Conservation (phyloP, 1,140 invertebrate species). For the Belonocnema kinseyi region DNA sequence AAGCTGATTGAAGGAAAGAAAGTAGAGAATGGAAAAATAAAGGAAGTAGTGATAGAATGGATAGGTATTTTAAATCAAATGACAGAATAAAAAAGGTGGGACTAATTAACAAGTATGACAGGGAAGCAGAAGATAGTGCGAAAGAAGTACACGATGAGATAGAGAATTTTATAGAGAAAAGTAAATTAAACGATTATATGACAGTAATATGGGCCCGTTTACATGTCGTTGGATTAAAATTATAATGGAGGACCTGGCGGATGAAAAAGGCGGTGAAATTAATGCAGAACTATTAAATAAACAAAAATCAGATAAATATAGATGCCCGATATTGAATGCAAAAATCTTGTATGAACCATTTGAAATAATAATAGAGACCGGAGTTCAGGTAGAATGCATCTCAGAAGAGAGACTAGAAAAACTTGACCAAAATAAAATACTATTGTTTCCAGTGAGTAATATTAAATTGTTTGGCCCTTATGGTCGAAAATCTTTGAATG, state of each 20-base stretch:
- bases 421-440: neutral
- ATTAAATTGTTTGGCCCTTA: no score
- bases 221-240: slow-evolving; percentile 2
- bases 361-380: neutral
- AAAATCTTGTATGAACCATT: neutral
- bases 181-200: no score
- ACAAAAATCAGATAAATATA: neutral
- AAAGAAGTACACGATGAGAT: neutral
- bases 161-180: no score
- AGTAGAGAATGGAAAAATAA: neutral
- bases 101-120: neutral
- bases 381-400: no score
- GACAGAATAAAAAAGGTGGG: neutral
- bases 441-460: no score
- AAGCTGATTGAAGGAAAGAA: no score
- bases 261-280: neutral
- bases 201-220: neutral
- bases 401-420: neutral
- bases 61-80: neutral
- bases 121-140: neutral
- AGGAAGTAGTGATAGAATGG: neutral
- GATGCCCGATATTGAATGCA: neutral
- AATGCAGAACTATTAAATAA: neutral
- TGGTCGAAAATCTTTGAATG: neutral
- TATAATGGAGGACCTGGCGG: neutral